Evolutionary conservation across 2,113 vertebrate genomes (phyloP).

Genomic region (Mormyrus iriodes): DNA sequence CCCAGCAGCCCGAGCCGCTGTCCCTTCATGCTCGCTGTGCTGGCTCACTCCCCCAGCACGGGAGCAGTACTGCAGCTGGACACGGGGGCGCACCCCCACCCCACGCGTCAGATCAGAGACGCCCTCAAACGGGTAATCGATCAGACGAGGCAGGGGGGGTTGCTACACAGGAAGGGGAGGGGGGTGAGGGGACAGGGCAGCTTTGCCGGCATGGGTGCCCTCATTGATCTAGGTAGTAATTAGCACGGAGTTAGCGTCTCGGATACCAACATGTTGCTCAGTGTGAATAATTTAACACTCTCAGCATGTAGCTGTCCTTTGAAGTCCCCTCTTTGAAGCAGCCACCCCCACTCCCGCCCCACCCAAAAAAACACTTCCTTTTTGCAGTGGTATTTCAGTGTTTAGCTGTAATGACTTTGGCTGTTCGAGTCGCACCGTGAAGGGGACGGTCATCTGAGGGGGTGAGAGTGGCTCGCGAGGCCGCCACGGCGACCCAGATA

Average conservation of each 20-base stretch:
- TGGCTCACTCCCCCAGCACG: neutral
- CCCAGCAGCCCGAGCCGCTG: neutral
- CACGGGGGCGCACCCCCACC: neutral
- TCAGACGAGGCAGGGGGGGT: neutral
- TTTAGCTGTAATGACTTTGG: constrained; percentile 48
- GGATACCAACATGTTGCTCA: constrained; percentile 48
- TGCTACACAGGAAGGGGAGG: neutral
- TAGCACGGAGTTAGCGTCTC: constrained; percentile 37
- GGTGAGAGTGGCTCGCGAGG: neutral
- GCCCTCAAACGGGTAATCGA: constrained; percentile 1
- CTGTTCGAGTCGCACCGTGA: constrained; percentile 4
- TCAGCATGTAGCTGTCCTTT: constrained; percentile 58
- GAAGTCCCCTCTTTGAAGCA: constrained; percentile 57
- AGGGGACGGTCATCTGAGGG: neutral
- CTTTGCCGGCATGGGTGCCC: constrained; percentile 32
- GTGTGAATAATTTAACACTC: constrained; percentile 61
- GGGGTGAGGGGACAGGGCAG: neutral
- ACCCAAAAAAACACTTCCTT: constrained; percentile 37
- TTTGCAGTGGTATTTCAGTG: constrained; percentile 46
- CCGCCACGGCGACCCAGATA: neutral
- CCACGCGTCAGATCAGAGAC: neutral
- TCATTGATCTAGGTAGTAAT: constrained; percentile 42
- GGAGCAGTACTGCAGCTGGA: neutral
- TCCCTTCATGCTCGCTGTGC: neutral
- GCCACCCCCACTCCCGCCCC: constrained; percentile 19